A percentile compares a stretch with the other conserved stretches of the same genome.
Evolutionary conservation across 2,113 vertebrate species (phyloP).

Genomic region (Lathamus discolor): DNA sequence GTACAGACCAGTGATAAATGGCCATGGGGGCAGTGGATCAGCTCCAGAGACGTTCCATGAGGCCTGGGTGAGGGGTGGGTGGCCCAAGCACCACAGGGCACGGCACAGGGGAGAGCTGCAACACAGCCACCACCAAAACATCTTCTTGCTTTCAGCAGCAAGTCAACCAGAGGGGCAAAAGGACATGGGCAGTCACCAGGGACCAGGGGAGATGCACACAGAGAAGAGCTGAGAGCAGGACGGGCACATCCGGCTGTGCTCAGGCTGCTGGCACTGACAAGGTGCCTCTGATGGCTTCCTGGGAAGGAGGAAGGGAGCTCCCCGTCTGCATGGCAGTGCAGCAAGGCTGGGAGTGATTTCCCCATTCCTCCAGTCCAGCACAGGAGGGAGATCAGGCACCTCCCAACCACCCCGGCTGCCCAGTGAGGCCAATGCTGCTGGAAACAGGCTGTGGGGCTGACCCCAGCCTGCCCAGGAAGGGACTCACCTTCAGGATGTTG

Average conservation of each 20-base stretch:
- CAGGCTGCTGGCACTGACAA: background rate
- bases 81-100: background rate
- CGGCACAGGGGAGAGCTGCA: fast-evolving
- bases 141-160: background rate
- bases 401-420: background rate
- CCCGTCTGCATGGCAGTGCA: background rate
- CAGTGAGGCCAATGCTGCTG: background rate
- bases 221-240: background rate
- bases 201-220: fast-evolving
- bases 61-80: background rate
- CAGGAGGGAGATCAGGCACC: background rate
- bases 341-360: background rate
- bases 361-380: background rate
- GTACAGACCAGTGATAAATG: background rate
- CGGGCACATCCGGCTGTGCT: background rate
- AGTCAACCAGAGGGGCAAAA: background rate
- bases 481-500: slow-evolving; percentile 92
- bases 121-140: background rate
- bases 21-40: fast-evolving
- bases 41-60: background rate
- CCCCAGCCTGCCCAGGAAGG: background rate
- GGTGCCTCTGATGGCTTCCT: background rate
- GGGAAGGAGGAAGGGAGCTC: background rate
- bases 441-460: background rate
- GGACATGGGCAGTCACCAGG: background rate